phyloP scores from a whole-genome alignment of 2,797 vertebrate genomes.

The Brachyrhaphis roseni region DNA sequence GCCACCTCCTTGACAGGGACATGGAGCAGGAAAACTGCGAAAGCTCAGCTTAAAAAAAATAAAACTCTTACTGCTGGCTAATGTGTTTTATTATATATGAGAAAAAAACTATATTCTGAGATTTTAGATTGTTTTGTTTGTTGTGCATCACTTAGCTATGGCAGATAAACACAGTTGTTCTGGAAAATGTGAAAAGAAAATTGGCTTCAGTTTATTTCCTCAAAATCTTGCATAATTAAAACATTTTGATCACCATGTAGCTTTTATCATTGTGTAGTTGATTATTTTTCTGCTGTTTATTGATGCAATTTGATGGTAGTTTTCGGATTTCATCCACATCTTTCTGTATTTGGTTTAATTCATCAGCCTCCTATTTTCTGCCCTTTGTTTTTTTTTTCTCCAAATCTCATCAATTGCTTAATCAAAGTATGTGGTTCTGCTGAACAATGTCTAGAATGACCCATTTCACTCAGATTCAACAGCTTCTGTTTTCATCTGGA shows the following conservation, averaged over 20 bases:
- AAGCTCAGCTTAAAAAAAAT: neutral
- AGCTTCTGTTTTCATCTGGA: neutral
- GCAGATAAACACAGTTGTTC: neutral
- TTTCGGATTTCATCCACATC: neutral
- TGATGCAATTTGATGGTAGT: neutral
- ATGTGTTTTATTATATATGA: neutral
- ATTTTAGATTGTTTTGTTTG: neutral
- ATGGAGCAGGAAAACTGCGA: conserved; percentile 17
- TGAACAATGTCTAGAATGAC: neutral
- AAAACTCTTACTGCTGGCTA: neutral
- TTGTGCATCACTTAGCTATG: neutral
- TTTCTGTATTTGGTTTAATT: neutral
- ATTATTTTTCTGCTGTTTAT: neutral
- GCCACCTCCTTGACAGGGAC: conserved; percentile 37
- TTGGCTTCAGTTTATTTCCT: neutral
- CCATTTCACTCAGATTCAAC: neutral
- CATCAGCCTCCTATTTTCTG: neutral
- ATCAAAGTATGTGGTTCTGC: neutral
- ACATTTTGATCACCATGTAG: neutral
- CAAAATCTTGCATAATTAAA: neutral
- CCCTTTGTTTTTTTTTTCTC: neutral
- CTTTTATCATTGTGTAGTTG: neutral
- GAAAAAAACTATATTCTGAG: neutral
- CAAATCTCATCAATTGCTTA: neutral
- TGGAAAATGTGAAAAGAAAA: neutral